A percentile compares a stretch with the other conserved stretches of the same genome.
Conservation (phyloP, 2,888 invertebrate species). For the Trissonchulus latispiculum region DNA sequence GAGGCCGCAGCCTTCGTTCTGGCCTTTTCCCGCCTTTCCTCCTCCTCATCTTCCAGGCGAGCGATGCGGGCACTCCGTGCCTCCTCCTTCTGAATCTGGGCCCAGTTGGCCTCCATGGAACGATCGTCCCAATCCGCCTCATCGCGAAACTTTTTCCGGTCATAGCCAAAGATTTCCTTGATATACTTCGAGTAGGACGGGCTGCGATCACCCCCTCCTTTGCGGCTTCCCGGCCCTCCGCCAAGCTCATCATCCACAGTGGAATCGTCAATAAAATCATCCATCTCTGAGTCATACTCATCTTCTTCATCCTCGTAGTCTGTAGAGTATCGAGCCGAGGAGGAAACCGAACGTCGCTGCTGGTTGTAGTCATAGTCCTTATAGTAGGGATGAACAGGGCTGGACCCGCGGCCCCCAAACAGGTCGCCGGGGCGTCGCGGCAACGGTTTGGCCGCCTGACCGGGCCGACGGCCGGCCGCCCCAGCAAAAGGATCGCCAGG, state of each 20-base stretch:
- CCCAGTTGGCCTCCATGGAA: background rate
- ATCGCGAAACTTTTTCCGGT: background rate
- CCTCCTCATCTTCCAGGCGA: background rate
- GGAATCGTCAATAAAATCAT: background rate
- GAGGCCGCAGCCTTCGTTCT: no score
- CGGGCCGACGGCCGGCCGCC: no score
- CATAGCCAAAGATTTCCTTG: background rate
- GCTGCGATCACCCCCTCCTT: conserved; percentile 4
- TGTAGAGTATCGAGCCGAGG: no score
- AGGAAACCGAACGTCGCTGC: no score
- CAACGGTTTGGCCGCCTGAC: no score
- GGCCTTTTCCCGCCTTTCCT: background rate
- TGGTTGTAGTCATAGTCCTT: no score
- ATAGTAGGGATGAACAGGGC: no score
- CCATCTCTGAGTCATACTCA: background rate
- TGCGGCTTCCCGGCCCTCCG: background rate
- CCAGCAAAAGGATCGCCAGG: no score
- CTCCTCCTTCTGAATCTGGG: background rate
- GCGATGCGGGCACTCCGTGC: background rate
- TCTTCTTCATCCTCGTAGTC: background rate
- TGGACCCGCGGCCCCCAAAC: no score
- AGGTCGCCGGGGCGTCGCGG: no score
- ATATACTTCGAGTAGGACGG: background rate
- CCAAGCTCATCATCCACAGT: background rate
- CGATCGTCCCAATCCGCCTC: background rate